These are phyloP conservation scores for Oncopodura yosiiana DNA, from an alignment of 1,140 invertebrate genomes.

Conservation along the genomic window DNA sequence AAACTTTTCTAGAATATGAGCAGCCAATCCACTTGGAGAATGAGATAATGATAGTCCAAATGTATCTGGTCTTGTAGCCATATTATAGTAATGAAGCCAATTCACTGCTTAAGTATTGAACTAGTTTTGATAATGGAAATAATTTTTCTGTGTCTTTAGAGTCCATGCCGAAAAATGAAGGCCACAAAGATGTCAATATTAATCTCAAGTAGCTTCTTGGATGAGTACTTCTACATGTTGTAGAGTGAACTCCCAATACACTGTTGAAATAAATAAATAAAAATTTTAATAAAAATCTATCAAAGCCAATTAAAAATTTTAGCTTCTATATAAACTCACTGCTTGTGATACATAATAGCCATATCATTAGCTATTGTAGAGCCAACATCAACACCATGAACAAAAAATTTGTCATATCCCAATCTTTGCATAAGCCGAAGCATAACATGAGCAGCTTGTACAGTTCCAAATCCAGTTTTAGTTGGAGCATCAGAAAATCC, in stretches of 20 bases:
- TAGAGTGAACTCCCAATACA: conserved; percentile 41
- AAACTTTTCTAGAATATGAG: conserved; percentile 79
- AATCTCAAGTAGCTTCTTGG: conserved; percentile 28
- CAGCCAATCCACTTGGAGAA: conserved; percentile 61
- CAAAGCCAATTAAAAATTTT: neutral
- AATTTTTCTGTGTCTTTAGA: conserved; percentile 18
- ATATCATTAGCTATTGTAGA: conserved; percentile 37
- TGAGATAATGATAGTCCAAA: conserved; percentile 51
- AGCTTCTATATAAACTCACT: conserved; percentile 12
- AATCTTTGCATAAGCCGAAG: conserved; percentile 46
- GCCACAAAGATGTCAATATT: conserved; percentile 29
- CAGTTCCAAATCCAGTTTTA: conserved; percentile 51
- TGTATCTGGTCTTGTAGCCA: conserved; percentile 84
- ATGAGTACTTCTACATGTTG: conserved; percentile 36
- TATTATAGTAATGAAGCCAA: conserved; percentile 51
- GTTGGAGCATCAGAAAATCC: conserved; percentile 64
- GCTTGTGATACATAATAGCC: conserved; percentile 41
- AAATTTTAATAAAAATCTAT: neutral
- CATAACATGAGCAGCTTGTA: conserved; percentile 44
- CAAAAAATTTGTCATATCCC: conserved; percentile 42
- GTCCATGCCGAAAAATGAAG: conserved; percentile 23
- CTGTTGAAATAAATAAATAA: conserved; percentile 27
- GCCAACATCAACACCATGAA: conserved; percentile 45
- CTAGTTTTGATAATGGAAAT: conserved; percentile 13
- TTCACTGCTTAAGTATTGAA: conserved; percentile 19